Evolutionary conservation across 1,140 invertebrate species (phyloP), one percentile per base, ranked within the genome.

Genomic region (Rhopalosiphum padi): DNA sequence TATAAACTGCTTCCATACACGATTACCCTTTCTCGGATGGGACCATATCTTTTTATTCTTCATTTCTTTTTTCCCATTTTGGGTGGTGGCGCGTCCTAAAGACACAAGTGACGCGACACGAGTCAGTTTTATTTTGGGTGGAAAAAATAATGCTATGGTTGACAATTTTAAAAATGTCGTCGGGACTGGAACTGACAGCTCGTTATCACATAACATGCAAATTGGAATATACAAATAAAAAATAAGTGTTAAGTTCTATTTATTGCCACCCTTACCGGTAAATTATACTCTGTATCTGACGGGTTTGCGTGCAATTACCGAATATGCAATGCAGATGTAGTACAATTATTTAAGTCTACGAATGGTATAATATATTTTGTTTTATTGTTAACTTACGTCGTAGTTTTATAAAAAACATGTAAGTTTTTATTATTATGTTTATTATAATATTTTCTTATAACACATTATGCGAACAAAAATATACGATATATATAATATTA

Each of bases 231-330:
- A 68, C 25, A 41, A 68, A 90, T 68, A 90, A 90, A 90, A 90
- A 90, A 89, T 37, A 89, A 89, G 88, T 89, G 51, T 90, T 30
- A 90, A 90, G 23, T 68, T 90, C 89, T 55, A 37, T 89, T 89
- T 35, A 41, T 90, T 60, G 53, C 88, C 53, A 11, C 46, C 35
- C 30, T 60, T 35, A 37, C 37, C 23, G 51, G 23, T 60, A 30
- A 41, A 90, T 90, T 55, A 48, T 55, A 48, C 25, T 90, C 88
- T 90, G 88, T 60, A 30, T 37, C 25, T 90, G 88, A 90, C 53
- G 51, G 51, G 37, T 90, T 90, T 60, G 35, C 23, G 6, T 30
- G 55, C 23, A 89, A 89, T 48, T n/a, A 55, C 53, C 22, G 35
- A 89, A 89, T 46, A 68, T 90, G 37, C 41, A n/a, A 68, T 43